Evolutionary conservation across 2,888 invertebrate genomes (phyloP).

Genomic region (Mystacides longicornis): DNA sequence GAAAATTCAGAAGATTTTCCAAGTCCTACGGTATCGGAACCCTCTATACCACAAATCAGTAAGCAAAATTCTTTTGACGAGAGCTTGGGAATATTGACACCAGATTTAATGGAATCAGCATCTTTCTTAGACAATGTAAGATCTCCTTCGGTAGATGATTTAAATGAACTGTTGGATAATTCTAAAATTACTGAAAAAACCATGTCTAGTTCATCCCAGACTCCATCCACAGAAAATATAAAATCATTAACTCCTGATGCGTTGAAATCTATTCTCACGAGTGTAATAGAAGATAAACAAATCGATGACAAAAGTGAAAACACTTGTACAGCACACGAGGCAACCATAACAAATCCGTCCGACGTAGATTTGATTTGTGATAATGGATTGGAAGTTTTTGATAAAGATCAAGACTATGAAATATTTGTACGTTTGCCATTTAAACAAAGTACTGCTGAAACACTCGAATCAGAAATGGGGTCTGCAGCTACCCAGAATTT

Average conservation of each 20-base stretch:
- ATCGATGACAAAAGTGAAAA: constrained; percentile 10
- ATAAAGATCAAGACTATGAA: constrained; percentile 19
- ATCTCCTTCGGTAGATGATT: constrained; percentile 59
- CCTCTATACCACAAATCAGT: constrained; percentile 43
- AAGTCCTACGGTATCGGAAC: constrained; percentile 35
- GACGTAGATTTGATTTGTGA: neutral
- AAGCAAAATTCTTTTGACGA: constrained; percentile 82
- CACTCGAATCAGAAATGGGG: constrained; percentile 13
- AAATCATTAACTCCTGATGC: constrained; percentile 26
- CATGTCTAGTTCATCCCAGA: constrained; percentile 38
- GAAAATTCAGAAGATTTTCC: constrained; percentile 13
- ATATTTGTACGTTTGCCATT: constrained; percentile 22
- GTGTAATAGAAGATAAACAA: neutral
- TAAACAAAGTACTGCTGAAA: constrained; percentile 20
- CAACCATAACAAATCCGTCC: neutral
- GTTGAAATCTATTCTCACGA: constrained; percentile 16
- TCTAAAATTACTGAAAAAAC: constrained; percentile 27
- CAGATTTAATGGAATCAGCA: constrained; percentile 79
- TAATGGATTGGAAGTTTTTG: neutral
- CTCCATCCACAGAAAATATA: constrained; percentile 47
- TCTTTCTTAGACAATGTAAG: constrained; percentile 55
- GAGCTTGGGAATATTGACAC: constrained; percentile 78
- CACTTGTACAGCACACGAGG: neutral
- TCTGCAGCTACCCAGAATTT: constrained; percentile 32
- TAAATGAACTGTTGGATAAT: constrained; percentile 30